Conservation (phyloP, 1,140 invertebrate genomes). For the Neotoxoptera formosana region DNA sequence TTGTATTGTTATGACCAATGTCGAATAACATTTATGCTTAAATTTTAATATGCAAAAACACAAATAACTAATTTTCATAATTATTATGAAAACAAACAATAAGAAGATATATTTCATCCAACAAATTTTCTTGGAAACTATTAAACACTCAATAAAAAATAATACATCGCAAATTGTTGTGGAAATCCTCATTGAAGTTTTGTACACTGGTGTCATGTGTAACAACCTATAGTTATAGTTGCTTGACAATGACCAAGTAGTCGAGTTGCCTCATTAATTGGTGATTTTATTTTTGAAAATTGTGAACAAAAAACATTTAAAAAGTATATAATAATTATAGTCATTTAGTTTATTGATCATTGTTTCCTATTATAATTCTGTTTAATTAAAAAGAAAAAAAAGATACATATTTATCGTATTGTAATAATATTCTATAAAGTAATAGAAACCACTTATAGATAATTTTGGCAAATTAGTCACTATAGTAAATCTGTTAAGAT, state of each 20-base stretch:
- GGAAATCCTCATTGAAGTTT: too few relatives aligned
- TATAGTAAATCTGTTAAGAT: not conserved
- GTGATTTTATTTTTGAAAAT: not conserved
- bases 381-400: not conserved
- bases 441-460: not conserved
- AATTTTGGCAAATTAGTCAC: not conserved
- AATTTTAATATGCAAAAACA: too few relatives aligned
- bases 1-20: too few relatives aligned
- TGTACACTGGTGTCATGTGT: too few relatives aligned
- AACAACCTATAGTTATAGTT: not conserved
- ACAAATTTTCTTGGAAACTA: too few relatives aligned
- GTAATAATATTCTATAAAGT: not conserved
- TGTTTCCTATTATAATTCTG: constrained; percentile 1
- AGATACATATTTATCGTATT: not conserved
- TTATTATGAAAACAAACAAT: too few relatives aligned
- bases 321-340: not conserved
- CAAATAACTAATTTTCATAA: too few relatives aligned
- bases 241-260: not conserved
- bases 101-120: too few relatives aligned
- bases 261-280: not conserved
- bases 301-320: not conserved
- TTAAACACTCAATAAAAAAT: too few relatives aligned
- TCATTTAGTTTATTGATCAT: not conserved
- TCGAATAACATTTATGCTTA: too few relatives aligned
- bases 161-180: too few relatives aligned